Evolutionary conservation across 1,140 invertebrate genomes (phyloP), one percentile per base, ranked within the genome.

Genomic region (Papilio polytes): DNA sequence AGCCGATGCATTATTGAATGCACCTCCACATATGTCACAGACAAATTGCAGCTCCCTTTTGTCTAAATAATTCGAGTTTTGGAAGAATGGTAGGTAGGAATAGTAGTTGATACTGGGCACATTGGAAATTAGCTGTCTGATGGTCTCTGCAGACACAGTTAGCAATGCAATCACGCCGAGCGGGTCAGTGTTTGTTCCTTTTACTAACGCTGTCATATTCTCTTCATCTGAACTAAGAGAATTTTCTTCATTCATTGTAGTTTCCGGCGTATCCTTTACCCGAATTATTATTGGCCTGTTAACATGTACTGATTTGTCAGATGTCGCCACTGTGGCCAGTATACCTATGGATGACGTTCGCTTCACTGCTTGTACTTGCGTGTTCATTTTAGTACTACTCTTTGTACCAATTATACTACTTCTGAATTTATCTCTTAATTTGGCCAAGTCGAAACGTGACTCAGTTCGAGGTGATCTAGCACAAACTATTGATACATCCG

Each of bases 141-240:
- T 46, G 4, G 87, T 84, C n/a, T 91, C 91, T 9, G 87, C 87
- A 15, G 91, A 94, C 73, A 92, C 79, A 63, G 81, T 86, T 44
- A 94, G 59, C 20, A 94, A 74, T 20, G 88, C 83, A 18, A 92
- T 74, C 13, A 94, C 78, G 41, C 88, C 89, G 6, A 93, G 59
- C n/a, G 91, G 90, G 72, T 93, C 91, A 6, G 92, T 93, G 73
- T 94, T 94, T 15, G 92, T 87, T 9, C 89, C 90, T 79, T 90
- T 90, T 8, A 89, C 88, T 72, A 88, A 90, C 56, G 51, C 74
- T 9, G 51, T 74, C 9, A 84, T 31, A 1, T 84, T 72, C 31
- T 41, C 36, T 3, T 41, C 15, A 22, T 51, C 41, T 41, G 44
- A 8, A 59, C 51, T 44, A 9, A 56, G 63, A 36, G 82, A 36